Evolutionary conservation across 2,113 vertebrate genomes (phyloP).

Genomic region (Rhegmatorhina hoffmannsi): DNA sequence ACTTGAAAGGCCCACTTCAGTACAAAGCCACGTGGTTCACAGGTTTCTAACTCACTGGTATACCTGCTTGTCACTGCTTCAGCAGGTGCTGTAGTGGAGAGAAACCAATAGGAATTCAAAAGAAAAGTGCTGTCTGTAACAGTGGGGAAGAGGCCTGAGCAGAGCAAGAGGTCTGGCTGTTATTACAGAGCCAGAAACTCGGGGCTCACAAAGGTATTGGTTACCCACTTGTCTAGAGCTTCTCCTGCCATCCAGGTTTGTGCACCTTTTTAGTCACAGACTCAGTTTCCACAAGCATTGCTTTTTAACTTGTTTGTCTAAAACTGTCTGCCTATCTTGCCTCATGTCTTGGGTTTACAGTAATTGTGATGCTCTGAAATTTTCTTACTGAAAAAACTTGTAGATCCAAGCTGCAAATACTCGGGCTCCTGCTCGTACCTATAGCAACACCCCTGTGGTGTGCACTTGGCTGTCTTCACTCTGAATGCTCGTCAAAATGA

Average conservation of each 20-base stretch:
- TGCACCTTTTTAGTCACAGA: background rate
- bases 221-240: background rate
- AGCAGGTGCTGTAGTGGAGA: background rate
- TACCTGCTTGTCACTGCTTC: fast-evolving
- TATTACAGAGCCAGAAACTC: background rate
- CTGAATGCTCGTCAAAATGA: background rate
- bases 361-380: background rate
- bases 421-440: background rate
- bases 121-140: background rate
- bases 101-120: background rate
- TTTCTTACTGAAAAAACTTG: background rate
- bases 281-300: fast-evolving
- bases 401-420: background rate
- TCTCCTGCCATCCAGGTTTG: background rate
- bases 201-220: background rate
- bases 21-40: background rate
- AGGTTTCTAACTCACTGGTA: background rate
- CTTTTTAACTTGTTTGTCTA: background rate
- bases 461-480: background rate
- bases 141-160: background rate
- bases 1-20: background rate
- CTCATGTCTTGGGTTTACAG: background rate
- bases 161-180: background rate
- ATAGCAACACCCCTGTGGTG: background rate
- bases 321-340: background rate